Base-by-base conservation (phyloP, 1,140 invertebrate species). In the Calliphora vicina region DNA sequence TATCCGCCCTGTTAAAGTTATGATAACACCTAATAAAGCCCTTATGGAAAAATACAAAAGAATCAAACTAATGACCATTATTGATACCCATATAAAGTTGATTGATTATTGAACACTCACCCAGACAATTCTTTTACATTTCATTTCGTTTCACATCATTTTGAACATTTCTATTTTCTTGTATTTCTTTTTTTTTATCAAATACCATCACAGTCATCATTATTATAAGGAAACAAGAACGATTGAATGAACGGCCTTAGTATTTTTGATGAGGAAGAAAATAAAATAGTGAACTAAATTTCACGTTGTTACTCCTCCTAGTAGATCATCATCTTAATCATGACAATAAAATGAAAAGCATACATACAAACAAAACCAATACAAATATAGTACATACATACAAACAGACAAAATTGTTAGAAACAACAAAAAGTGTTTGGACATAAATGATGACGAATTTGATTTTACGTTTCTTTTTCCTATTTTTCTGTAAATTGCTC, bases 371-470 rank as follows among this genome's bases (percentile, higher is more conserved):
- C 61, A 67, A 8, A 20, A 57, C n/a, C n/a, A 57, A 4, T 57
- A n/a, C n/a, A n/a, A 57, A 57, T 5, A 35, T 10, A 35, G 35
- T 10, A 35, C 15, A 13, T 17, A 57, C 15, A 57, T 17, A 57
- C 35, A 35, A 35, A 10, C 35, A 10, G 35, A 35, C 10, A 35
- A 43, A 43, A 43, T 43, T 12, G 12, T 43, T 50, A 50, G 61
- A 76, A 78, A 42, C 26, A 76, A 76, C 29, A 78, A 43, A 45
- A 23, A 43, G n/a, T 78, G 23, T 78, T 78, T 25, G 74, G 35
- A 78, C 74, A 78, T 35, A 78, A 78, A 78, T 78, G 74, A 78
- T 78, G 74, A 78, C 74, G 35, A 25, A 78, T 78, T 78, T 78
- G 74, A 78, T 78, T 78, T 17, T 45, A n/a, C 15, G 23, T 73